Conservation (phyloP, 2,797 vertebrate genomes). For the Siniperca scherzeri region DNA sequence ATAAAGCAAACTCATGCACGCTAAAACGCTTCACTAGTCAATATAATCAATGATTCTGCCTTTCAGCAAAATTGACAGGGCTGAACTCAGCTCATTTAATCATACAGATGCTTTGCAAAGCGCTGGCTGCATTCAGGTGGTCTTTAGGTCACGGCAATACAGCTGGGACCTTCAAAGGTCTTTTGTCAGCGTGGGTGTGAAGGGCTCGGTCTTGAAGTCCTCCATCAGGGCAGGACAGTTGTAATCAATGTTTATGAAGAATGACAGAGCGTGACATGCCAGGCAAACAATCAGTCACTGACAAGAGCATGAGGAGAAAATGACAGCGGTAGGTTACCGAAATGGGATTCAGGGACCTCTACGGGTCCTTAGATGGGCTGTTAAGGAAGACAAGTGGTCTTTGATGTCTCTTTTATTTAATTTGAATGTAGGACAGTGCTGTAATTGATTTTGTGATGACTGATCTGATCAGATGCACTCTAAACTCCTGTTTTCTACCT, state of each 20-base stretch:
- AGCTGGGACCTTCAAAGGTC: slow-evolving; percentile 17
- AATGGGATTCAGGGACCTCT: slow-evolving; percentile 1
- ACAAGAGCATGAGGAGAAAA: background rate
- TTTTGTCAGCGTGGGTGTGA: slow-evolving; percentile 40
- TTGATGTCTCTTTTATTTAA: background rate
- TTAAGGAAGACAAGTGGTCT: background rate
- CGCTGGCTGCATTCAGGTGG: slow-evolving; percentile 25
- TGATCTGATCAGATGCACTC: background rate
- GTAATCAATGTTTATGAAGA: slow-evolving; percentile 62
- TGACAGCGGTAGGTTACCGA: background rate
- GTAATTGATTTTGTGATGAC: background rate
- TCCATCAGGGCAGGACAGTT: slow-evolving; percentile 34
- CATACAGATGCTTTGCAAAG: slow-evolving; percentile 50
- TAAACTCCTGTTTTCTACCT: background rate
- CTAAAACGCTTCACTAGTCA: slow-evolving; percentile 46
- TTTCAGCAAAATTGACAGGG: slow-evolving; percentile 65
- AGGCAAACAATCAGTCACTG: slow-evolving; percentile 38
- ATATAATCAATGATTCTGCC: slow-evolving; percentile 63
- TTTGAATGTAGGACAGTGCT: background rate
- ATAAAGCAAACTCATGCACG: slow-evolving; percentile 5
- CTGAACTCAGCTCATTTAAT: slow-evolving; percentile 68
- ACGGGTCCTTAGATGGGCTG: background rate
- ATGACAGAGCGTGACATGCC: slow-evolving; percentile 20
- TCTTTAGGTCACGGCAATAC: background rate
- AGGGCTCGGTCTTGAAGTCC: slow-evolving; percentile 29